Evolutionary conservation across 2,113 vertebrate species (phyloP), one percentile per base, ranked within the genome.

Genomic region (Ivindomyrus marchei): DNA sequence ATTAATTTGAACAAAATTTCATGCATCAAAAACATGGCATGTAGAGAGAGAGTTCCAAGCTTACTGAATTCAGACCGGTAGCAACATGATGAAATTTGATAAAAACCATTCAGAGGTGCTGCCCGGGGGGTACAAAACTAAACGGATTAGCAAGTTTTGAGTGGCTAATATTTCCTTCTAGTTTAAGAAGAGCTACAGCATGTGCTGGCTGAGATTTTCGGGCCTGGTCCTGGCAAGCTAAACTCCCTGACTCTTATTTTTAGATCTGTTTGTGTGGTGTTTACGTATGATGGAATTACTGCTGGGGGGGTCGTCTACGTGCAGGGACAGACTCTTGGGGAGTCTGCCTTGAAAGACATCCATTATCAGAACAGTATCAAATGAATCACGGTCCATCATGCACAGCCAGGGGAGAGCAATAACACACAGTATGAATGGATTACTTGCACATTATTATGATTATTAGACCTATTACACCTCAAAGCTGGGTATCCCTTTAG

Each of bases 191-290:
- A 17, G 84, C 45, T 86, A 15, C 84, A 49, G n/a, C 13, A 3
- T 49, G 19, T 5, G 9, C 46, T 86, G 24, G 42, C 21, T 49
- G 45, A 86, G 84, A 50, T 50, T 86, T 47, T 2, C 27, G 24
- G 47, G 84, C 4, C 10, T 13, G 84, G 45, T 27, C 11, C n/a
- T 15, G 45, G 42, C 84, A 86, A n/a, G 46, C 9, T 11, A 10
- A 86, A 19, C 74, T 86, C 84, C 10, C 84, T 49, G 84, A 50
- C 47, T 27, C 21, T 47, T 86, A 86, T 86, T 86, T 86, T 86
- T 86, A 86, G 84, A 86, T 86, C 6, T 27, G 84, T 47, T 47
- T 85, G 45, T 85, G 83, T 3, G 42, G 42, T 85, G 83, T 47
- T 86, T 50, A 86, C 47, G 4, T 27, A 21, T 49, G n/a, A 86